Base-by-base conservation (phyloP, 1,140 invertebrate species). In the Copidosoma floridanum region DNA sequence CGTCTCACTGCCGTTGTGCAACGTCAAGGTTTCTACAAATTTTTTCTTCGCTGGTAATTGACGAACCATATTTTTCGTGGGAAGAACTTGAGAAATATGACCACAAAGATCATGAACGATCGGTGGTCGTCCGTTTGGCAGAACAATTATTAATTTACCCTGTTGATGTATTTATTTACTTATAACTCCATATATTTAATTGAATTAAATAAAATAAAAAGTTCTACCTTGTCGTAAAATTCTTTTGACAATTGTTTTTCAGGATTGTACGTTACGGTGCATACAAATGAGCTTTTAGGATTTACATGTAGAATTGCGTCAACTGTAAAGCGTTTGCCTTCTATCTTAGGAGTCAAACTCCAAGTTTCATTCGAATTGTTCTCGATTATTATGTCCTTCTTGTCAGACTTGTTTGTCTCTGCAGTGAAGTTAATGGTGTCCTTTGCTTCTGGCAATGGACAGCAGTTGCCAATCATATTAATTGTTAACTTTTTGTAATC, bases 391-490 rank as follows among this genome's bases (percentile, higher is more conserved):
- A 80, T 38, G 24, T 64, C 53, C 60, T 70, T 69, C 3, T 23
- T 69, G 43, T 68, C 47, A 52, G 52, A 61, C 20, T 69, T 54
- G 16, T 77, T 62, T 10, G 81, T 78, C 16, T 72, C 56, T 41
- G 66, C 67, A 6, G 12, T 56, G 60, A 82, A 80, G 7, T 55
- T 23, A 1, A 82, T 59, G 0, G 57, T 74, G 12, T 71, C 70
- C n/a, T 38, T 65, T 12, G 80, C 68, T 16, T 75, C 62, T 8
- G 81, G 78, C 26, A 77, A 46, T 48, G 72, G 69, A 6, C 65
- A 63, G 37, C 75, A 78, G 56, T 63, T 66, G 46, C 79, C 81
- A 3, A 64, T 66, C 10, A 81, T 48, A 18, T 47, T 66, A 20
- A 81, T 14, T 5, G 52, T 50, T 12, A 82, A 51, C 23, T 65